A percentile compares a stretch with the other conserved stretches of the same genome.
Evolutionary conservation across 2,113 vertebrate genomes (phyloP).

Genomic region (Myotis lucifugus): DNA sequence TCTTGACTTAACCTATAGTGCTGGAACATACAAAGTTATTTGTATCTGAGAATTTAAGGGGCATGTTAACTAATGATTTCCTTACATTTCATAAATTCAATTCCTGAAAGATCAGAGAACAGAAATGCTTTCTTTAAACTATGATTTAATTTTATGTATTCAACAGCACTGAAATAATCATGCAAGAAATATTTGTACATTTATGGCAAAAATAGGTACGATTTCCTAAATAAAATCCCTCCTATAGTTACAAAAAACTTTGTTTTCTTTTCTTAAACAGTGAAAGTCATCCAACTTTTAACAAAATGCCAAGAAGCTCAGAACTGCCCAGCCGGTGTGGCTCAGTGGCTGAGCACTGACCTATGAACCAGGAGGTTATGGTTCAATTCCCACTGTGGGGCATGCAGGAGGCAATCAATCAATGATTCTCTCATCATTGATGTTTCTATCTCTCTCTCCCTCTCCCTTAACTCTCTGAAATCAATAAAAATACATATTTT

Average conservation of each 20-base stretch:
- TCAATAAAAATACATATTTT: no score
- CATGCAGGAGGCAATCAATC: no score
- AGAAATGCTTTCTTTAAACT: not conserved
- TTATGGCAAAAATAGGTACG: not conserved
- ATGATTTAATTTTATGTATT: slow-evolving; percentile 14
- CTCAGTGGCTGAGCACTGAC: no score
- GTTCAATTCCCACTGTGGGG: no score
- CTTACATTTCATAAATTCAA: not conserved
- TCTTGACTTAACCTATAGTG: not conserved
- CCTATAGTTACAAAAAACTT: not conserved
- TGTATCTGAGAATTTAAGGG: not conserved
- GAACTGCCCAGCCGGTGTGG: not conserved
- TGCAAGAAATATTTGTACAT: not conserved
- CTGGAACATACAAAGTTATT: not conserved
- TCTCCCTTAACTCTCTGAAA: no score
- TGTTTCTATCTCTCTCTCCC: no score
- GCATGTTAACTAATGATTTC: not conserved
- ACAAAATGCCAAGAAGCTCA: slow-evolving; percentile 14
- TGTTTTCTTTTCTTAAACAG: slow-evolving; percentile 7
- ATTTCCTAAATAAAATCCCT: slow-evolving; percentile 18
- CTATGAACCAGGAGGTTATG: no score
- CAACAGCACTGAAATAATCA: slow-evolving; percentile 14
- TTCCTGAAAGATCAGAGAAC: not conserved
- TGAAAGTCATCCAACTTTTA: slow-evolving; percentile 20
- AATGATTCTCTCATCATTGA: no score